phyloP scores from a whole-genome alignment of 23 tunicate genomes.

The Pegea sp. region DNA sequence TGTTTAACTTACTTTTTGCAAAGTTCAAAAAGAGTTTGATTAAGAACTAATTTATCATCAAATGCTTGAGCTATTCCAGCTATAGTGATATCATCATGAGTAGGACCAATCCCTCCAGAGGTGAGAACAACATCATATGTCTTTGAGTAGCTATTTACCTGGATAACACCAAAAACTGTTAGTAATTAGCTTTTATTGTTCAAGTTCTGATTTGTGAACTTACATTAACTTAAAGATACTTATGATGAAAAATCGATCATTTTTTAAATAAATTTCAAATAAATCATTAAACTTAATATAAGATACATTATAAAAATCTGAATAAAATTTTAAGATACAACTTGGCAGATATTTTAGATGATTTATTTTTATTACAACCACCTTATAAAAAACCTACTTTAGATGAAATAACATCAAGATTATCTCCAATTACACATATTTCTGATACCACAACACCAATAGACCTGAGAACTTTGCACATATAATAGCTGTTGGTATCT shows the following conservation, averaged over 20 bases:
- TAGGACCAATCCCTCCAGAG: conserved; percentile 97
- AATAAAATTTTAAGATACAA: too few species aligned
- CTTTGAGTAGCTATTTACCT: conserved; percentile 32
- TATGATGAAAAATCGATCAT: too few species aligned
- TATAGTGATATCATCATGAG: conserved; percentile 85
- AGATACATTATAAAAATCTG: too few species aligned
- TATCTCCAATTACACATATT: conserved; percentile 62
- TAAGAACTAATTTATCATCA: conserved; percentile 16
- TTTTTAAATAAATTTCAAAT: too few species aligned
- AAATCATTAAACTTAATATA: too few species aligned
- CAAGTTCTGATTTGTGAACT: too few species aligned
- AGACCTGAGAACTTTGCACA: conserved; percentile 17
- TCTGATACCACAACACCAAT: conserved; percentile 34
- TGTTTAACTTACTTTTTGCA: conserved; percentile 28
- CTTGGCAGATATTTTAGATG: too few species aligned
- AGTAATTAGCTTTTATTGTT: too few species aligned
- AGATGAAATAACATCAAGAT: conserved; percentile 32
- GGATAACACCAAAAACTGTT: too few species aligned
- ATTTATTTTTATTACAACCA: too few species aligned
- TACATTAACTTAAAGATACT: too few species aligned
- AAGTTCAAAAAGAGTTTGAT: conserved; percentile 41
- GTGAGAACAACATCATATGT: conserved; percentile 69
- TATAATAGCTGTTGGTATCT: conserved; percentile 45
- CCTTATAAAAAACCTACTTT: conserved; percentile 26
- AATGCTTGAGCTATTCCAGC: conserved; percentile 74